Percentiles rank a stretch among this genome's conserved stretches.
Conservation (phyloP, 2,113 vertebrate genomes). For the Mesitornis unicolor region DNA sequence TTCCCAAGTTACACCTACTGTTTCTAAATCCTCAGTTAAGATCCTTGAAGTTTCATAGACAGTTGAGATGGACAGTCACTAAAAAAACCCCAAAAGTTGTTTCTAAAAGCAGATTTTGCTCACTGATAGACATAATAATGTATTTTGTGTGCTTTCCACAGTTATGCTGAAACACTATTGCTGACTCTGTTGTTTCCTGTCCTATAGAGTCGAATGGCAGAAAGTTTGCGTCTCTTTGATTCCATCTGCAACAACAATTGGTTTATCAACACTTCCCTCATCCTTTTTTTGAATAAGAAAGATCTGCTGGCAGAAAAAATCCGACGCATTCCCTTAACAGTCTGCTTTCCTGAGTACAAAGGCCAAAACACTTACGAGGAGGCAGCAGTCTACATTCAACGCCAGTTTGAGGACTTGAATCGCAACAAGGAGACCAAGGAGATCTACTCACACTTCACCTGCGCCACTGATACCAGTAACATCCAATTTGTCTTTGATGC, state of each 20-base stretch:
- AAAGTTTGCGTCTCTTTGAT: slow-evolving; percentile 97
- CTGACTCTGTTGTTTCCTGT: background rate
- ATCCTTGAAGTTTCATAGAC: background rate
- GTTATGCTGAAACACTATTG: background rate
- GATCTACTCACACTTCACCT: slow-evolving; percentile 97
- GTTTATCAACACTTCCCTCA: slow-evolving; percentile 99
- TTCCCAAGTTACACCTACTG: background rate
- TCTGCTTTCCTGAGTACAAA: slow-evolving; percentile 97
- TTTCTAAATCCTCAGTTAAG: background rate
- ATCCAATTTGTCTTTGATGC: slow-evolving; percentile 99
- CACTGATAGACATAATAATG: background rate
- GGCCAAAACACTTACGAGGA: slow-evolving; percentile 98
- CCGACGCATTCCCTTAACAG: slow-evolving; percentile 92
- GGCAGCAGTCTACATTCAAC: slow-evolving; percentile 96
- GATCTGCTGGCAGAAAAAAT: slow-evolving; percentile 99
- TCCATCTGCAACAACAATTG: slow-evolving; percentile 99
- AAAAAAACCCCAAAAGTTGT: background rate
- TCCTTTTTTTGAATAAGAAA: slow-evolving; percentile 99
- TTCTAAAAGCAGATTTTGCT: background rate
- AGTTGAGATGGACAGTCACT: background rate
- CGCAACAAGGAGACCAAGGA: slow-evolving; percentile 99
- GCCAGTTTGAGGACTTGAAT: slow-evolving; percentile 99
- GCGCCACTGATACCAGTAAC: slow-evolving; percentile 91
- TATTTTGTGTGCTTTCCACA: background rate
- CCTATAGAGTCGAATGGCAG: slow-evolving; percentile 95